Evolutionary conservation across 1,140 invertebrate species (phyloP).

Genomic region (Lepidurus apus): DNA sequence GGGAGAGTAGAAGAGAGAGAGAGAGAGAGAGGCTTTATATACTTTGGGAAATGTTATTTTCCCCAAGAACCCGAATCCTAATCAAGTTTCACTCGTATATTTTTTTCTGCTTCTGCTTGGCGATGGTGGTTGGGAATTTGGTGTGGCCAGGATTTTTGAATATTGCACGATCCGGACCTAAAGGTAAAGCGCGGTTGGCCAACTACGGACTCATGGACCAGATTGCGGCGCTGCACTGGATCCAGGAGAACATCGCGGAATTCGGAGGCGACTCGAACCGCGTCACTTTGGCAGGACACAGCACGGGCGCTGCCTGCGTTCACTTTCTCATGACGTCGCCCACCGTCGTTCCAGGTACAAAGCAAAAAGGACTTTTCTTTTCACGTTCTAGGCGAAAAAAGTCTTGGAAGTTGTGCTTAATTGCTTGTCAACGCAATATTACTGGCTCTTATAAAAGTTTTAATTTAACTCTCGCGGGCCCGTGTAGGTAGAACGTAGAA

Average conservation of each 20-base stretch:
- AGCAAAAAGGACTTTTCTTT: background rate
- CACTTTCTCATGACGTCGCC: constrained; percentile 92
- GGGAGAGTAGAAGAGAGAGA: background rate
- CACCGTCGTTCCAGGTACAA: constrained; percentile 73
- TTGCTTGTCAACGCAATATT: too few relatives aligned
- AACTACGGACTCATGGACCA: constrained; percentile 96
- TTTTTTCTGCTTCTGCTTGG: background rate
- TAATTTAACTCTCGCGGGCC: too few relatives aligned
- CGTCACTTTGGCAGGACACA: constrained; percentile 87
- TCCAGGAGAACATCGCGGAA: constrained; percentile 65
- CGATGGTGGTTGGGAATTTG: too few relatives aligned
- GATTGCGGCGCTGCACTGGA: constrained; percentile 55
- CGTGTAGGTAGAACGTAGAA: too few relatives aligned
- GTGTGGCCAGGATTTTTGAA: constrained; percentile 66
- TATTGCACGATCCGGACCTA: constrained; percentile 66
- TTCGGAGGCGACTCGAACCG: constrained; percentile 84
- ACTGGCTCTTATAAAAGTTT: too few relatives aligned
- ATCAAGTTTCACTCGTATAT: background rate
- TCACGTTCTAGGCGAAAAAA: background rate
- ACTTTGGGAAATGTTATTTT: too few relatives aligned
- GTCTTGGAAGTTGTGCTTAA: too few relatives aligned
- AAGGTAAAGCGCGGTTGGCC: constrained; percentile 70
- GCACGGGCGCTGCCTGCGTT: constrained; percentile 88
- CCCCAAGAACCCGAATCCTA: background rate
- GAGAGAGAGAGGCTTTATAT: background rate